A percentile compares a stretch with the other conserved stretches of the same genome.
phyloP scores from a whole-genome alignment of 2,888 invertebrate species.

The Phrixothrix hirtus region DNA sequence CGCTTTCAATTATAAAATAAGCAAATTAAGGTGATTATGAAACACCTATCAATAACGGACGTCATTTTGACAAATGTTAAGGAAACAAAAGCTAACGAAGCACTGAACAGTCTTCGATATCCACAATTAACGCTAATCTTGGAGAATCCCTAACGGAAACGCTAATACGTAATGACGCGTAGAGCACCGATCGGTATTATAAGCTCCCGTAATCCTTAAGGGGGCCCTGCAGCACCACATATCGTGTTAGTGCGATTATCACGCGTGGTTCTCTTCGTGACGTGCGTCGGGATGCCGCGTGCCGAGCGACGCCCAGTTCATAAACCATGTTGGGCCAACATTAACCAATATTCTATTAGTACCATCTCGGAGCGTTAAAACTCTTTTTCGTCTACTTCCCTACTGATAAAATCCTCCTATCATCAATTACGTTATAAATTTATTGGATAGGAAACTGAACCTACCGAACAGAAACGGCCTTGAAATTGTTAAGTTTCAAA shows the following conservation, averaged over 20 bases:
- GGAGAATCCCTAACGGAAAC: slow-evolving; percentile 45
- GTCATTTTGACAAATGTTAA: slow-evolving; percentile 37
- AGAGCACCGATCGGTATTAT: slow-evolving; percentile 36
- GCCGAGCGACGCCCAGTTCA: slow-evolving; percentile 40
- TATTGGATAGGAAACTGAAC: no score
- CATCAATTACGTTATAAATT: no score
- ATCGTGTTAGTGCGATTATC: slow-evolving; percentile 53
- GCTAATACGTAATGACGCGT: slow-evolving; percentile 50
- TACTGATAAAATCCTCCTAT: neutral
- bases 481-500: slow-evolving; percentile 17
- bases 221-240: slow-evolving; percentile 34
- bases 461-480: no score
- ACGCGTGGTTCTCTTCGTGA: slow-evolving; percentile 48
- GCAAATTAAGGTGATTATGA: no score
- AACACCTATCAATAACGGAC: no score
- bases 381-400: neutral
- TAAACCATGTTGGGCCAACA: slow-evolving; percentile 50
- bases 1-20: no score
- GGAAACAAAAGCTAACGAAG: slow-evolving; percentile 42
- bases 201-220: slow-evolving; percentile 43
- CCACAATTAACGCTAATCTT: slow-evolving; percentile 45
- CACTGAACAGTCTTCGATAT: slow-evolving; percentile 42
- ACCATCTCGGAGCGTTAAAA: slow-evolving; percentile 2
- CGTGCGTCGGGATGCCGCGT: slow-evolving; percentile 44
- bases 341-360: slow-evolving; percentile 39